Evolutionary conservation across 2,113 vertebrate genomes (phyloP).

Genomic region (Sphyrna mokarran): DNA sequence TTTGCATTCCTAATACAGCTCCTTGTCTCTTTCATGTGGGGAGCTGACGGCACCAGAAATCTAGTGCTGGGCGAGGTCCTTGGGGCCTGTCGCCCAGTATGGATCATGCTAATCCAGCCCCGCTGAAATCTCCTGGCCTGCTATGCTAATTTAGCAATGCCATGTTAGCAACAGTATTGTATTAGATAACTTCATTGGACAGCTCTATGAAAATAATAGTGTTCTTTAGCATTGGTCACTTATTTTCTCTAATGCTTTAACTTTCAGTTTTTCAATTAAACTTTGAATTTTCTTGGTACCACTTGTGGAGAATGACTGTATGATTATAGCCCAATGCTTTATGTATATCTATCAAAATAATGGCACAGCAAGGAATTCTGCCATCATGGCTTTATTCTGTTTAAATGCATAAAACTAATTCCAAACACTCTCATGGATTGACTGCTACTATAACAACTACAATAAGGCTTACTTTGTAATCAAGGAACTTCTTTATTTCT

Average conservation of each 20-base stretch:
- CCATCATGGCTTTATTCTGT: neutral
- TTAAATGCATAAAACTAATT: neutral
- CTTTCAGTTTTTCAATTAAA: neutral
- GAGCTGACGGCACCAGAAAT: too few relatives aligned
- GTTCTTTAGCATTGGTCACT: neutral
- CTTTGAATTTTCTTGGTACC: neutral
- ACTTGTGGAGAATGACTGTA: neutral
- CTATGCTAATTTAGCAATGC: neutral
- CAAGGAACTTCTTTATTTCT: neutral
- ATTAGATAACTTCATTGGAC: neutral
- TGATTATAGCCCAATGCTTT: neutral
- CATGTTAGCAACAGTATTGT: neutral
- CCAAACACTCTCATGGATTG: neutral
- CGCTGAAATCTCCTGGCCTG: too few relatives aligned
- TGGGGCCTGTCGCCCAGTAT: too few relatives aligned
- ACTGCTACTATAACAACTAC: neutral
- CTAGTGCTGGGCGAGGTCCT: too few relatives aligned
- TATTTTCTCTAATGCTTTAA: neutral
- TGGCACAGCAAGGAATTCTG: neutral
- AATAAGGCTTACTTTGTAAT: neutral
- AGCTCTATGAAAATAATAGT: neutral
- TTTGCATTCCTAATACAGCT: too few relatives aligned
- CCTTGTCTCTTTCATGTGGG: too few relatives aligned
- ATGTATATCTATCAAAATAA: neutral
- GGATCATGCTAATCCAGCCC: too few relatives aligned